Base-by-base conservation (phyloP, 2,888 invertebrate species). In the Drosophila gaucha region DNA sequence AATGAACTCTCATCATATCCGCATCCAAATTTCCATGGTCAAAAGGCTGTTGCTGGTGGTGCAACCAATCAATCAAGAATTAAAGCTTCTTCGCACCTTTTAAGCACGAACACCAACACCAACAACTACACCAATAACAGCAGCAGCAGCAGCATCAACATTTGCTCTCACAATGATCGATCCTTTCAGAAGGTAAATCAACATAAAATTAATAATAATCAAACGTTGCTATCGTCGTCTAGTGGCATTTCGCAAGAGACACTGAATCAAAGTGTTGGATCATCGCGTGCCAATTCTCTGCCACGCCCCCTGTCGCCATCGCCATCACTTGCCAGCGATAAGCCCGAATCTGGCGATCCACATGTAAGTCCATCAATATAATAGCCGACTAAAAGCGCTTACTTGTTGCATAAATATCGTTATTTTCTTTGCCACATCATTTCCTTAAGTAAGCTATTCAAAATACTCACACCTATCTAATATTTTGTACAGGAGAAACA, bases 291-390 rank as follows among this genome's bases (percentile, higher is more conserved):
- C 59, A 94, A 94, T 91, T 94, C 95, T 82, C 93, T 95, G 84
- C 95, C 95, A 78, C 93, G 96, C 83, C 96, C 96, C 44, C 94
- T 96, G 24, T 98, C 97, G 86, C 98, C 98, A 1, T 97, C 97
- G 79, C 97, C 97, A 38, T 97, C 98, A 68, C 95, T 97, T 85
- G 96, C 96, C 83, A 97, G 97, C 80, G 98, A 98, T 90, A 97
- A 97, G 91, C 96, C 96, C 69, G 96, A 96, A 89, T 94, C 31
- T 20, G 78, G 94, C 77, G 97, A 97, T 90, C 93, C 96, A 36
- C 96, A 96, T 93, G 96, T 95, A 88, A 89, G 88, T 75, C 6
- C 9, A 24, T 35, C 5, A 33, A 35, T n/a, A 9, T 22, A 26
- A 43, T 33, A n/a, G n/a, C n/a, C n/a, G n/a, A n/a, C n/a, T n/a